Evolutionary conservation across 2,888 invertebrate species (phyloP).

Genomic region (Caenorhabditis doughertyi): DNA sequence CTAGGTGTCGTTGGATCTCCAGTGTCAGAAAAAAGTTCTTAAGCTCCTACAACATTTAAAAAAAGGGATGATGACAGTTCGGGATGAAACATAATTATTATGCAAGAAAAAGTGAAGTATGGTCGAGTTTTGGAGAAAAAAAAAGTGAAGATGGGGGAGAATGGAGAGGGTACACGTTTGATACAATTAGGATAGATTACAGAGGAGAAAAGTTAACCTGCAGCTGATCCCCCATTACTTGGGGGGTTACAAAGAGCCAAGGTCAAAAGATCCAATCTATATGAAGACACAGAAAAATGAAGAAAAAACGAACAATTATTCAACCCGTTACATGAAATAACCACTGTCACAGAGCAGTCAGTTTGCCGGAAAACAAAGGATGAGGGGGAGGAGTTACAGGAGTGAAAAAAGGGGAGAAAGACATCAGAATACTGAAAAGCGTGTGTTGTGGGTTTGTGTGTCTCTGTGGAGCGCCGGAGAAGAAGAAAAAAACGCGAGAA

Average conservation of each 20-base stretch:
- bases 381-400: slow-evolving; percentile 39
- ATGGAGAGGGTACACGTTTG: slow-evolving; percentile 39
- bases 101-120: slow-evolving; percentile 27
- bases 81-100: slow-evolving; percentile 10
- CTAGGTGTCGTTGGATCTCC: slow-evolving; percentile 41
- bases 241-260: slow-evolving; percentile 42
- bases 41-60: slow-evolving; percentile 28
- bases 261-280: slow-evolving; percentile 5
- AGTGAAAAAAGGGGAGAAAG: slow-evolving; percentile 28
- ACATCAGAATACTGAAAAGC: slow-evolving; percentile 65
- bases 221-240: slow-evolving; percentile 50
- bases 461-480: slow-evolving; percentile 14
- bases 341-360: slow-evolving; percentile 59
- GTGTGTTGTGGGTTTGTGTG: slow-evolving; percentile 37
- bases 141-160: slow-evolving; percentile 17
- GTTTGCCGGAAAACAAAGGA: slow-evolving; percentile 52
- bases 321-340: slow-evolving; percentile 48
- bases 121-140: slow-evolving; percentile 33
- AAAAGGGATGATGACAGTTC: slow-evolving; percentile 21
- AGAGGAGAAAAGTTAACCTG: slow-evolving; percentile 34
- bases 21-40: slow-evolving; percentile 24
- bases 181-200: slow-evolving; percentile 40
- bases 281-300: background rate
- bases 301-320: slow-evolving; percentile 23
- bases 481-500: background rate